Conservation (phyloP, 2,888 invertebrate species). For the Brachycybe producta region DNA sequence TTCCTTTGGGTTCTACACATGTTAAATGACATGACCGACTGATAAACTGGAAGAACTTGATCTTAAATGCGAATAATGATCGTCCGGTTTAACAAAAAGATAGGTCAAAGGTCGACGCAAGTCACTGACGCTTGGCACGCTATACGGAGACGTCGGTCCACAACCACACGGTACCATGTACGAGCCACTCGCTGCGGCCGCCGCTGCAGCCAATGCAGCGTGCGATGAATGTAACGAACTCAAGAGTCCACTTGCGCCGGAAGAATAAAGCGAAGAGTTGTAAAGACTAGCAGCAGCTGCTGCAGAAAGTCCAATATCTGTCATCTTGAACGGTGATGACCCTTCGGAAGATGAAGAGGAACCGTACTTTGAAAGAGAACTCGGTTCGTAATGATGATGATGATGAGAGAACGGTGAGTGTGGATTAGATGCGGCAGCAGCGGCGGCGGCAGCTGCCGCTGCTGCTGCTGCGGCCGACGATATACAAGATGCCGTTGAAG, state of each 20-base stretch:
- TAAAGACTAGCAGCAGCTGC: not conserved
- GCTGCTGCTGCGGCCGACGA: not conserved
- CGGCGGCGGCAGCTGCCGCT: not conserved
- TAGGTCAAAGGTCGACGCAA: conserved; percentile 4
- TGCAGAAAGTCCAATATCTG: not conserved
- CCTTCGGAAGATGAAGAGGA: not conserved
- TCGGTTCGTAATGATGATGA: too few species aligned
- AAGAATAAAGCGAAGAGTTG: not conserved
- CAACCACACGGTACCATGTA: conserved; percentile 2
- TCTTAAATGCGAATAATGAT: too few species aligned
- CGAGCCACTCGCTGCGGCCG: not conserved
- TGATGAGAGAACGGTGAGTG: not conserved
- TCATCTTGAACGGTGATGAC: not conserved
- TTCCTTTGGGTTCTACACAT: too few species aligned
- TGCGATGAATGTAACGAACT: conserved; percentile 5
- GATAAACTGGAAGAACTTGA: too few species aligned
- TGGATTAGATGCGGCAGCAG: not conserved
- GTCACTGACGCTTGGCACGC: not conserved
- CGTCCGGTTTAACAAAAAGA: conserved; percentile 4
- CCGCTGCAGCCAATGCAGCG: not conserved
- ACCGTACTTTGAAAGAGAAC: too few species aligned
- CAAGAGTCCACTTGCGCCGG: not conserved
- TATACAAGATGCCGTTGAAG: not conserved
- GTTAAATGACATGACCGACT: too few species aligned
- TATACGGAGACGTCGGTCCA: not conserved